Evolutionary conservation across 2,113 vertebrate species (phyloP), one percentile per base, ranked within the genome.

Genomic region (Trematocara macrostoma): DNA sequence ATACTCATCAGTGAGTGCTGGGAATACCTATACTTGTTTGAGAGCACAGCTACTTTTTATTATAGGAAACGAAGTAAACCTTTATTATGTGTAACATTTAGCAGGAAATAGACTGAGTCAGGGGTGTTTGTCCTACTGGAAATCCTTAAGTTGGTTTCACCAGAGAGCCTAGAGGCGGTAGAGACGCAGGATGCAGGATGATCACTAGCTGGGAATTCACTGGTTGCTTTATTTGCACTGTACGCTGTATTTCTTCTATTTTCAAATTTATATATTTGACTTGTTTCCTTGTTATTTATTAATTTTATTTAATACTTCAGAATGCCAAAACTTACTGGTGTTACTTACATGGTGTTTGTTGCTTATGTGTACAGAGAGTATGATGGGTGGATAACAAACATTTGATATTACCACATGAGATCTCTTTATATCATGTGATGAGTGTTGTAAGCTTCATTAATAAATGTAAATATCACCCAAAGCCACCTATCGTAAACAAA

Each of bases 21-120:
- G 42, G 23, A 18, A 49, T 11, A 18, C 45, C 4, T 31, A 8
- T 49, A 49, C 4, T 11, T 49, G 42, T 18, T 76, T 31, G 15
- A 49, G 6, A 76, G 69, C 69, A 49, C 0, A 31, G 69, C 42
- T 76, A 31, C 0, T 31, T 76, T 49, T 47, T 76, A 76, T n/a
- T 0, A 8, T 49, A 29, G 26, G 69, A 49, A 47, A 11, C 49
- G 15, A 49, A 76, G 42, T 49, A 10, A 26, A 14, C 35, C 0
- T 67, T 61, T 64, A 8, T 38, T 2, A 38, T 20, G 61, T 38
- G 34, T 38, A 67, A 20, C 61, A 38, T 20, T 67, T 71, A 71
- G 14, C 67, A 4, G 23, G 42, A 76, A 76, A 3, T 29, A 74
- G 40, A 18, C 69, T 76, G 14, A 29, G 15, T 31, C 15, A 31